These are phyloP conservation scores for Dipodomys stephensi DNA, from an alignment of 2,113 vertebrate species.

Conservation along the genomic window DNA sequence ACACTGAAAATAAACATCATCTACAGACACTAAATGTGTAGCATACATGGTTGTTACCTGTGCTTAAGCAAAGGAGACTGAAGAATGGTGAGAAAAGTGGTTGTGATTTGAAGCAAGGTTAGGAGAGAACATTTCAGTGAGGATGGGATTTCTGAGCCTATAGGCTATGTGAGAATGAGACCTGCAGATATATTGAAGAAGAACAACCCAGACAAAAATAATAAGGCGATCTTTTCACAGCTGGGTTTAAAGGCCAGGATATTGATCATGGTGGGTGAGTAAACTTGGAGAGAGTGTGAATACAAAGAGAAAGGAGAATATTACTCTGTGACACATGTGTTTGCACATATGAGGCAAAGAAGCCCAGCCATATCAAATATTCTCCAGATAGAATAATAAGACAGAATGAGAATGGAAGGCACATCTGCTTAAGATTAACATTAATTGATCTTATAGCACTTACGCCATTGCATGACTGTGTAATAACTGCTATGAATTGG, in stretches of 20 bases:
- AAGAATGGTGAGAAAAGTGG: neutral
- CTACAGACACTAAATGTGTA: neutral
- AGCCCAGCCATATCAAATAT: neutral
- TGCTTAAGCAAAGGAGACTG: neutral
- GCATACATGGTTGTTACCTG: neutral
- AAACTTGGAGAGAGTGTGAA: neutral
- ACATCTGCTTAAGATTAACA: neutral
- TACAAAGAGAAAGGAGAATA: rapidly evolving
- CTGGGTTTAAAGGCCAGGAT: neutral
- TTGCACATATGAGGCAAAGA: neutral
- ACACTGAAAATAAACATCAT: neutral
- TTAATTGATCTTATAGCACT: neutral
- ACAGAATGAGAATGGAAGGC: neutral
- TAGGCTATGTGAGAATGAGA: neutral
- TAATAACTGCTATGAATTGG: neutral
- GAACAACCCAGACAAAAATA: neutral
- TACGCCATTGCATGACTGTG: neutral
- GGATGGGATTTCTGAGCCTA: neutral
- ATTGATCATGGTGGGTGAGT: neutral
- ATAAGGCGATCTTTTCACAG: neutral
- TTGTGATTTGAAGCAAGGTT: neutral
- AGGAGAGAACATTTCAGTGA: neutral
- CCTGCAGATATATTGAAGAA: neutral
- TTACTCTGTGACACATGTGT: neutral
- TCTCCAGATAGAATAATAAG: neutral